Conservation (phyloP, 2,797 vertebrate species). For the Scleropages formosus region DNA sequence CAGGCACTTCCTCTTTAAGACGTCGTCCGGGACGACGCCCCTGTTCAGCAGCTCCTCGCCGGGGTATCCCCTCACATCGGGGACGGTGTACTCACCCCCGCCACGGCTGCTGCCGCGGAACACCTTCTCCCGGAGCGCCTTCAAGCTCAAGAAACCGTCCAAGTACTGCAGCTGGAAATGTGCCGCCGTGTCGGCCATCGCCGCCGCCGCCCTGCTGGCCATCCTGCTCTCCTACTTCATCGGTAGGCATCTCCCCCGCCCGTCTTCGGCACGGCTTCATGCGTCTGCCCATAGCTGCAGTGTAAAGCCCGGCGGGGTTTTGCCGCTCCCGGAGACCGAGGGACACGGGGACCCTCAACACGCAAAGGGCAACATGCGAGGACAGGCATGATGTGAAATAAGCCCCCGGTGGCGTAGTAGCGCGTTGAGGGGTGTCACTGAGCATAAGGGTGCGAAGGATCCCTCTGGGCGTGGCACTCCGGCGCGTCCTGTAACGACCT, state of each 20-base stretch:
- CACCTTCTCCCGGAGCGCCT: constrained; percentile 96
- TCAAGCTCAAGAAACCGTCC: constrained; percentile 98
- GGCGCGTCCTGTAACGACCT: no score
- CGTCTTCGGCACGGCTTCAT: neutral
- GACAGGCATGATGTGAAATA: no score
- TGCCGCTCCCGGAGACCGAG: no score
- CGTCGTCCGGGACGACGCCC: constrained; percentile 94
- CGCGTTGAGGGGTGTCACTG: neutral
- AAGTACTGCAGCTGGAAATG: constrained; percentile 99
- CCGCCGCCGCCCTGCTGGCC: constrained; percentile 87
- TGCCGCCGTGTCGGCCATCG: constrained; percentile 89
- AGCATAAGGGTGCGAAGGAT: no score
- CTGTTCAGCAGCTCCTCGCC: constrained; percentile 97
- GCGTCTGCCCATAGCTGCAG: neutral
- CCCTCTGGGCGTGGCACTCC: neutral
- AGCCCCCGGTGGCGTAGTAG: neutral
- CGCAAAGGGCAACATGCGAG: no score
- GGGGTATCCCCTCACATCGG: constrained; percentile 93
- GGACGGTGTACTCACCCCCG: constrained; percentile 95
- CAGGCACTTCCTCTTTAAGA: constrained; percentile 98
- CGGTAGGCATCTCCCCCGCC: constrained; percentile 69
- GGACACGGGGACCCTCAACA: no score
- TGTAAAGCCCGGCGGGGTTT: no score
- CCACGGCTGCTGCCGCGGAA: constrained; percentile 93
- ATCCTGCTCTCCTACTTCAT: constrained; percentile 94